Evolutionary conservation across 2,113 vertebrate genomes (phyloP).

Genomic region (Aptenodytes forsteri): DNA sequence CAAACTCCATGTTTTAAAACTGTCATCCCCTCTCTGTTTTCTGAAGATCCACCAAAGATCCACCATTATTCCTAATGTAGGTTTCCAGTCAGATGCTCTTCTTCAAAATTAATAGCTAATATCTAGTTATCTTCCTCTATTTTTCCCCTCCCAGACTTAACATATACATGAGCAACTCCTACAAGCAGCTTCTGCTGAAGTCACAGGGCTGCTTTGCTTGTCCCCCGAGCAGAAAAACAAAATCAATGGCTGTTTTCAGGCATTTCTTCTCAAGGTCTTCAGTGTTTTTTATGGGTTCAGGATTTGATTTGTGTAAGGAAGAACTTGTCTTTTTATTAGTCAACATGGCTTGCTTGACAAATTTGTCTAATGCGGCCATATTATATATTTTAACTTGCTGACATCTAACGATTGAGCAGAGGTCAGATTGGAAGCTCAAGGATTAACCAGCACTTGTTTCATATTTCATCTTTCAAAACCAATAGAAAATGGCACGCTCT

Average conservation of each 20-base stretch:
- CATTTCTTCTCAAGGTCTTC: constrained; percentile 11
- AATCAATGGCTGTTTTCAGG: background rate
- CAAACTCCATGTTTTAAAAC: background rate
- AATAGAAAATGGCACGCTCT: background rate
- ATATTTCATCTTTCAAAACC: constrained; percentile 48
- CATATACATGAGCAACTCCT: background rate
- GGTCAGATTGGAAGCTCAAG: constrained; percentile 40
- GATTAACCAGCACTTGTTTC: constrained; percentile 42
- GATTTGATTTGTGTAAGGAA: constrained; percentile 51
- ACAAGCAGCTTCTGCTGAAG: background rate
- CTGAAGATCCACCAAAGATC: background rate
- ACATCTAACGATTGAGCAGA: background rate
- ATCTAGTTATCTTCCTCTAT: background rate
- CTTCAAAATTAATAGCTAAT: background rate
- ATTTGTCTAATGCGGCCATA: background rate
- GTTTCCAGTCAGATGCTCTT: background rate
- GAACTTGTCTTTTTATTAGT: constrained; percentile 16
- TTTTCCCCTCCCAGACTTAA: background rate
- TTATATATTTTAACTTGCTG: constrained; percentile 39
- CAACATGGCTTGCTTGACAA: background rate
- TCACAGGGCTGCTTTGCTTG: background rate
- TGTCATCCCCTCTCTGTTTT: background rate
- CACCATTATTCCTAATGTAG: background rate
- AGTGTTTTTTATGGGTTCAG: background rate
- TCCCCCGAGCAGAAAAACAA: background rate